phyloP scores from a whole-genome alignment of 1,140 invertebrate species.

The Pteromalus puparum region DNA sequence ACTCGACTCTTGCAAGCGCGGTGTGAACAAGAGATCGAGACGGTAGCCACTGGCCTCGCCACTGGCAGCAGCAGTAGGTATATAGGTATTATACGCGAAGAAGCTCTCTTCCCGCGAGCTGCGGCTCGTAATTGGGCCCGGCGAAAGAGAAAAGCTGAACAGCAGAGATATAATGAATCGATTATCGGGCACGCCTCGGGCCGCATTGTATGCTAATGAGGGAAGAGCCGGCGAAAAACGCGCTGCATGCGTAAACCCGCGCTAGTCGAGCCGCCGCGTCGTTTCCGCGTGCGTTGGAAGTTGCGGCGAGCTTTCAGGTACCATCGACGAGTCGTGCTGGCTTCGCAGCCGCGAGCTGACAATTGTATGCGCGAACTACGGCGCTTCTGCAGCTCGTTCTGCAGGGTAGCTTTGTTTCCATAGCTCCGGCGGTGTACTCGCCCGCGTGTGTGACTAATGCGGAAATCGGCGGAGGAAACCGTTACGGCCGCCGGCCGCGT shows the following conservation, averaged over 20 bases:
- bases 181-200: conserved; percentile 20
- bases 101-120: not conserved
- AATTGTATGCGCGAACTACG: not conserved
- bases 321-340: not conserved
- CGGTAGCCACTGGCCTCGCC: too few species aligned
- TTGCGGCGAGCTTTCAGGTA: not conserved
- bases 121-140: not conserved
- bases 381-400: too few species aligned
- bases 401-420: not conserved
- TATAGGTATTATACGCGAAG: not conserved
- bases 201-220: conserved; percentile 29
- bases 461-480: too few species aligned
- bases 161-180: conserved; percentile 22
- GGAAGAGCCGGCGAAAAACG: not conserved
- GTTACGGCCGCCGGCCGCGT: too few species aligned
- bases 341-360: not conserved
- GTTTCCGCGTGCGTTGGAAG: not conserved
- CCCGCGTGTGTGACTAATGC: too few species aligned
- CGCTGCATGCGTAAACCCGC: not conserved
- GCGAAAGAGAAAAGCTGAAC: not conserved
- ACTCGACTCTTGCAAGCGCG: not conserved
- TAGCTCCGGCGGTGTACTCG: too few species aligned
- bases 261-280: not conserved
- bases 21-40: not conserved
- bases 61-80: too few species aligned